Conservation (phyloP, 2,113 vertebrate genomes). For the Muntiacus muntjak region DNA sequence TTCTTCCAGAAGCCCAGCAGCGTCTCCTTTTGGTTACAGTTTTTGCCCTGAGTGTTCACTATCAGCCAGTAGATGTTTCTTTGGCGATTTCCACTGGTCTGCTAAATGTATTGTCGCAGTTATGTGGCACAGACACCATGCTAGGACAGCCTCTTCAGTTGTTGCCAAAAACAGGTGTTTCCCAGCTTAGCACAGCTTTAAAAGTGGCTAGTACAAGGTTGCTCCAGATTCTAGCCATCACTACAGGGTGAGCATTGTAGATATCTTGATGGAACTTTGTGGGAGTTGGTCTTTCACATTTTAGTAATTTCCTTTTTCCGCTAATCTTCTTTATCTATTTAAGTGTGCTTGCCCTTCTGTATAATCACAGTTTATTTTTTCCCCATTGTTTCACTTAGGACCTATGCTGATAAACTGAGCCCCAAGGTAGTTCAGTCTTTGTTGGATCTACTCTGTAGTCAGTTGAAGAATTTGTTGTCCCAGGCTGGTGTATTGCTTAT, state of each 20-base stretch:
- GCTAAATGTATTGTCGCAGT: slow-evolving; percentile 93
- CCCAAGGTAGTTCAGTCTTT: slow-evolving; percentile 97
- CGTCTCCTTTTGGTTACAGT: slow-evolving; percentile 97
- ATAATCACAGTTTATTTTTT: not conserved
- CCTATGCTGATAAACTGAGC: slow-evolving; percentile 94
- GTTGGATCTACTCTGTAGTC: slow-evolving; percentile 95
- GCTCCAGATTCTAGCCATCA: slow-evolving; percentile 97
- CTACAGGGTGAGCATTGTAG: slow-evolving; percentile 89
- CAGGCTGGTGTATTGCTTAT: slow-evolving; percentile 91
- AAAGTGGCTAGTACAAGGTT: slow-evolving; percentile 97
- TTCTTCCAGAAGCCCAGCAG: slow-evolving; percentile 91
- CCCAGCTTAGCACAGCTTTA: slow-evolving; percentile 96
- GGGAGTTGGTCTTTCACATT: not conserved
- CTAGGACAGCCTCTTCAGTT: slow-evolving; percentile 94
- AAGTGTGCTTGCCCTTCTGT: not conserved
- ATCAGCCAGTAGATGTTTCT: slow-evolving; percentile 97
- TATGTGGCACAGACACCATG: slow-evolving; percentile 97
- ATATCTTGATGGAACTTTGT: not conserved
- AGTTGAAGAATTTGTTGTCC: slow-evolving; percentile 95
- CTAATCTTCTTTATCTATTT: not conserved
- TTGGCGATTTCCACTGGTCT: slow-evolving; percentile 96
- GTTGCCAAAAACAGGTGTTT: slow-evolving; percentile 92
- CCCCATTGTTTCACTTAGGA: slow-evolving; percentile 77
- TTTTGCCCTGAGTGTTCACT: slow-evolving; percentile 96
- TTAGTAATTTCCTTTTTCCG: not conserved